Percentiles rank a stretch among this genome's conserved stretches.
Conservation (phyloP, 2,797 vertebrate genomes). For the Mus spretus region DNA sequence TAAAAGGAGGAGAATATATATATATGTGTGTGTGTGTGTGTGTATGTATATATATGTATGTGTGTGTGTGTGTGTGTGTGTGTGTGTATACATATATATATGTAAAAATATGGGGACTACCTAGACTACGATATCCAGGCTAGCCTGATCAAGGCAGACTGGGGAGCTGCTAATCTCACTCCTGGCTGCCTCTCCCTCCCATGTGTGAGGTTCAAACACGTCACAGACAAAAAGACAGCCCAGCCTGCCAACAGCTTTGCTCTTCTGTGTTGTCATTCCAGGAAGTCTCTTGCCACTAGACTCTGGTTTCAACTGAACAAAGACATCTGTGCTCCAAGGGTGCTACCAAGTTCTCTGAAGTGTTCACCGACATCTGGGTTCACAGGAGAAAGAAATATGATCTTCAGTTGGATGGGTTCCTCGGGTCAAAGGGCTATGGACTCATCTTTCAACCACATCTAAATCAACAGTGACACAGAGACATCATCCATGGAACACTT, state of each 20-base stretch:
- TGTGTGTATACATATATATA: background rate
- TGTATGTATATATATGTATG: background rate
- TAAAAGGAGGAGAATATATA: slow-evolving; percentile 12
- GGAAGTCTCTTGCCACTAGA: background rate
- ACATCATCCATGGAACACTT: background rate
- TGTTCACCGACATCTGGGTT: background rate
- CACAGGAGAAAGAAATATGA: slow-evolving; percentile 18
- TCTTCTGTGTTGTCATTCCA: background rate
- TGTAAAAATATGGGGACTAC: background rate
- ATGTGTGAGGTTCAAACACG: background rate
- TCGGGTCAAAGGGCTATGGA: background rate
- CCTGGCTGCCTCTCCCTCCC: background rate
- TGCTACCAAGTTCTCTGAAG: slow-evolving; percentile 1
- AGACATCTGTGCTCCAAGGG: background rate
- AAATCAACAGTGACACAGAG: background rate
- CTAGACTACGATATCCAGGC: background rate
- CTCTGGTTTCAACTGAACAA: background rate
- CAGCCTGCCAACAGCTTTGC: background rate
- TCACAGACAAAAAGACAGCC: background rate
- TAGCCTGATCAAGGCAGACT: slow-evolving; percentile 7
- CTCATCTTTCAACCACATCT: slow-evolving; percentile 23
- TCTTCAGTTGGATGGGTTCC: slow-evolving; percentile 3
- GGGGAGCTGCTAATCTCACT: background rate
- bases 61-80: too few relatives aligned
- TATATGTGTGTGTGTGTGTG: too few relatives aligned